Base-by-base conservation (phyloP, 2,888 invertebrate genomes). In the Slavum lentiscoides region DNA sequence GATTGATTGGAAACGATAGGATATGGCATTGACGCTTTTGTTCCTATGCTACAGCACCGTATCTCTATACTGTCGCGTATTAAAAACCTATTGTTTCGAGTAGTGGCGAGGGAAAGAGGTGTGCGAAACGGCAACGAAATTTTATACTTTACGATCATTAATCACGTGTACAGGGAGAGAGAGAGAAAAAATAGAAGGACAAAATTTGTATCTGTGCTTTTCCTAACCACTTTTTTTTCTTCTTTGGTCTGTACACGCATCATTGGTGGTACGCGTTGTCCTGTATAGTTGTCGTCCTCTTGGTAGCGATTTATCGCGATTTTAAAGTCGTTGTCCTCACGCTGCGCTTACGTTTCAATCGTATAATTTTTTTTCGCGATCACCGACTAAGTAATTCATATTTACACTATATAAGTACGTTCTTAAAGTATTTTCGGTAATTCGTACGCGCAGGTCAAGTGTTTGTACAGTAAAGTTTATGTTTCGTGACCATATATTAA, bases 141-240 rank as follows among this genome's bases (percentile, higher is more conserved):
- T 62, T 69, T 21, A 62, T n/a, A 61, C 61, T 61, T 37, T 11
- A 58, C 4, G 21, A 76, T 17, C 76, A 69, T 77, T 77, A 62
- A 77, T 77, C 69, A 77, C 30, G 30, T 53, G 59, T 61, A 61
- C 37, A 13, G 19, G 43, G 30, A 9, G 49, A 43, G 5, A 2
- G 55, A 30, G 4, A 30, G 4, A 30, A 30, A 30, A 53, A 43
- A 73, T 53, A n/a, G 37, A 61, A 53, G 17, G 2, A 69, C 59
- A 69, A 77, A 69, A 62, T 69, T 77, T 68, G 76, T 62, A 30
- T 69, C 43, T 74, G 17, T 66, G 37, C 53, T 74, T 66, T 55
- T 3, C 6, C 5, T 66, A 7, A 3, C 11, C n/a, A 9, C 49
- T 11, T 1, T 49, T 11, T 11, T 6, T 9, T 43, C 23, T 8